Percentiles rank a stretch among this genome's conserved stretches.
These are phyloP conservation scores for Crotalus helleri DNA, from an alignment of 2,113 vertebrate genomes.

Conservation along the genomic window DNA sequence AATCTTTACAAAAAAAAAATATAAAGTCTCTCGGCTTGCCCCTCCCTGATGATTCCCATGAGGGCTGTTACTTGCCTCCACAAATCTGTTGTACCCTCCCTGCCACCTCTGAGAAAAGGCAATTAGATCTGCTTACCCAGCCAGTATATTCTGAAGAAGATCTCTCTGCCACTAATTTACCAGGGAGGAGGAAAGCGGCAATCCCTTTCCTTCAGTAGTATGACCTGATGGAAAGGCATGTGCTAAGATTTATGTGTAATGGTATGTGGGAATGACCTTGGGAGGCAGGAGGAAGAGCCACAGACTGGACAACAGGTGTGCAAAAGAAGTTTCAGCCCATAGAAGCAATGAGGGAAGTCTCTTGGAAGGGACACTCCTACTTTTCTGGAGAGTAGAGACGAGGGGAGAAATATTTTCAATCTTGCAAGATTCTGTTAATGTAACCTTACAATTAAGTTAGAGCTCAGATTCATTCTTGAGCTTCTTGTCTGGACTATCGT, in stretches of 20 bases:
- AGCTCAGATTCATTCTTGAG: neutral
- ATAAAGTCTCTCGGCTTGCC: neutral
- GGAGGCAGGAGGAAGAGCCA: neutral
- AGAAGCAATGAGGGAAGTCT: neutral
- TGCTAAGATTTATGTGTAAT: neutral
- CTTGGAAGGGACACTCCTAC: neutral
- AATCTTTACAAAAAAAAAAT: too few relatives aligned
- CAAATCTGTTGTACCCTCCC: neutral
- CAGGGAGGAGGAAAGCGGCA: neutral
- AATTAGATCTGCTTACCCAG: neutral
- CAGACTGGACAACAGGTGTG: neutral
- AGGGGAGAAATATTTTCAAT: neutral
- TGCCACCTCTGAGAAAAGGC: neutral
- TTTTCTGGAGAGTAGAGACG: neutral
- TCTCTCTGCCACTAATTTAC: neutral
- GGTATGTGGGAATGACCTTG: neutral
- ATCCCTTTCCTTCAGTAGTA: neutral
- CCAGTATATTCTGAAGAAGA: neutral
- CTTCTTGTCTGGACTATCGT: neutral
- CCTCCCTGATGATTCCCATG: neutral
- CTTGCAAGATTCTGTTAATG: neutral
- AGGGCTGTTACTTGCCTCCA: neutral
- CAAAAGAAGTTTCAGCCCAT: neutral
- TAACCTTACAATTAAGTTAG: neutral
- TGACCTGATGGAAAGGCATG: neutral